These are phyloP conservation scores for Augochlorella aurata DNA, from an alignment of 2,888 invertebrate genomes.

Conservation along the genomic window DNA sequence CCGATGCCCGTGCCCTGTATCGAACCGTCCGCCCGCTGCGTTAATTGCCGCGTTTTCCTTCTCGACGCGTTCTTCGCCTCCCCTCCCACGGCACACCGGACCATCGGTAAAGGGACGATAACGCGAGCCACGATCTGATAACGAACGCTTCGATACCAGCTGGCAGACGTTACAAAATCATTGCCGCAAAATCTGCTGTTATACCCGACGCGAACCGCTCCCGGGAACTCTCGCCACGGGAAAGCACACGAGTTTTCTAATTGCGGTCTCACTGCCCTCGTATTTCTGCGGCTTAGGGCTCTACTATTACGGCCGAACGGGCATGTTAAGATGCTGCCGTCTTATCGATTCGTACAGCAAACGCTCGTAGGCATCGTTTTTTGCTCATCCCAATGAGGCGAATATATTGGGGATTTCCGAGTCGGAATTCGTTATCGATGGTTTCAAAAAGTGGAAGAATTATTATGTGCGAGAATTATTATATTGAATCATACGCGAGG, in stretches of 20 bases:
- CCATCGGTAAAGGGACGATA: conserved; percentile 28
- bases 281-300: conserved; percentile 3
- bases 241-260: neutral
- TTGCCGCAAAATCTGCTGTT: neutral
- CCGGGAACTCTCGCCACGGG: neutral
- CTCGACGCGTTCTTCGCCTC: conserved; percentile 8
- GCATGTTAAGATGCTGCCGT: neutral
- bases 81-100: conserved; percentile 13
- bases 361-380: neutral
- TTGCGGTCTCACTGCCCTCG: neutral
- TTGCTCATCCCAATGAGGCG: neutral
- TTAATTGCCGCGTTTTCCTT: conserved; percentile 46
- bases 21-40: conserved; percentile 33
- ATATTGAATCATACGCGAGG: no score
- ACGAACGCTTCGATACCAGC: conserved; percentile 25
- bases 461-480: no score
- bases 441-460: no score
- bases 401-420: neutral
- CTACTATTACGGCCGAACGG: neutral
- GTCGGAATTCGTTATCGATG: neutral
- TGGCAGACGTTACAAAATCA: conserved; percentile 21
- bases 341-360: neutral
- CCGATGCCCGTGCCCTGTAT: conserved; percentile 17
- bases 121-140: conserved; percentile 33
- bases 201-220: neutral